Conservation (phyloP, 1,140 invertebrate genomes). For the Dryas iulia region DNA sequence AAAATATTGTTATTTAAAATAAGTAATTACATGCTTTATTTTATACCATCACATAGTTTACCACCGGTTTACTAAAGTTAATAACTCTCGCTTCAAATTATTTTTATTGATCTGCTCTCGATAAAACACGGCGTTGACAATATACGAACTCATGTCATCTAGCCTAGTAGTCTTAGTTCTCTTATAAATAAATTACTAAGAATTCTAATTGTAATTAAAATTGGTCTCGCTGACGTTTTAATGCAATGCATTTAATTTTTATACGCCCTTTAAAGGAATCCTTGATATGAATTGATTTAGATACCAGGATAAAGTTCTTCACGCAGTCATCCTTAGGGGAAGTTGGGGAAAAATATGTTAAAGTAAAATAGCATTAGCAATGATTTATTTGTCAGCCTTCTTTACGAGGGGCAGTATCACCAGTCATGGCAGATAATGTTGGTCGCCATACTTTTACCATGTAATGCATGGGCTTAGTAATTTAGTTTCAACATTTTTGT, state of each 20-base stretch:
- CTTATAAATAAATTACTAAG: neutral
- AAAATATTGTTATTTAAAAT: no score
- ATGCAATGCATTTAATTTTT: neutral
- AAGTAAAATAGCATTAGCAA: constrained; percentile 67
- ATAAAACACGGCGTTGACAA: no score
- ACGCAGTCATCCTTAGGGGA: constrained; percentile 40
- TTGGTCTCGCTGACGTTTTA: neutral
- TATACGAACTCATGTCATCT: no score
- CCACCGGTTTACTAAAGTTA: no score
- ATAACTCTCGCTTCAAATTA: no score
- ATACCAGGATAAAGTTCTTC: constrained; percentile 15
- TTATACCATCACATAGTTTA: no score
- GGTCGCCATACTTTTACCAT: constrained; percentile 46
- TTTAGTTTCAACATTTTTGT: neutral
- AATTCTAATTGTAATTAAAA: no score
- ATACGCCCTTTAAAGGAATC: neutral
- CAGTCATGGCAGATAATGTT: constrained; percentile 72
- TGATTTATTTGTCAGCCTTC: constrained; percentile 70
- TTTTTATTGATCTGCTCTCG: no score
- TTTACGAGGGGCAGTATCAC: constrained; percentile 51
- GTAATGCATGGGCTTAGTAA: constrained; percentile 8
- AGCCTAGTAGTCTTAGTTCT: neutral
- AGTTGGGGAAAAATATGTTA: constrained; percentile 55
- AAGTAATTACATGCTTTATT: no score
- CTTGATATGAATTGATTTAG: constrained; percentile 5